phyloP scores from a whole-genome alignment of 2,888 invertebrate genomes.

The Pasiphila rectangulata region DNA sequence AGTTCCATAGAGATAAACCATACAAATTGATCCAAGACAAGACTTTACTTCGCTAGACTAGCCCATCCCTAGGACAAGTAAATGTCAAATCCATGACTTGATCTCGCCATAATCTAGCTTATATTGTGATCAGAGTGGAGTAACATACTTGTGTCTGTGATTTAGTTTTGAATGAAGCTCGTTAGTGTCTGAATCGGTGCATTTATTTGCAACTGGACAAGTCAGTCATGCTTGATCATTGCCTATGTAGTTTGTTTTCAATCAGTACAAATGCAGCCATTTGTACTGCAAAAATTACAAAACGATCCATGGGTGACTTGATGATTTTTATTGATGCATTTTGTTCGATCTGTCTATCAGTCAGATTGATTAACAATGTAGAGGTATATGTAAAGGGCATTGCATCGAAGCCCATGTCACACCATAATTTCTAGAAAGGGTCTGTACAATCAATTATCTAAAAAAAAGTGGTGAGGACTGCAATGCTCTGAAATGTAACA shows the following conservation, averaged over 20 bases:
- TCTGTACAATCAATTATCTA: no score
- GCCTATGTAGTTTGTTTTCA: constrained; percentile 22
- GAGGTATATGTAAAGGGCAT: no score
- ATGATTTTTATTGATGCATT: constrained; percentile 4
- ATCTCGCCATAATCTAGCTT: constrained; percentile 46
- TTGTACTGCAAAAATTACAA: constrained; percentile 9
- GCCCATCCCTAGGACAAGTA: constrained; percentile 23
- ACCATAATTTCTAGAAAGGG: neutral
- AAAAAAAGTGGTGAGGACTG: no score
- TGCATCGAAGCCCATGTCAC: constrained; percentile 1
- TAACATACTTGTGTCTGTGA: constrained; percentile 14
- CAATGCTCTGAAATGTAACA: no score
- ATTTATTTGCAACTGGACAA: constrained; percentile 47
- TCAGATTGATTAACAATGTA: constrained; percentile 14
- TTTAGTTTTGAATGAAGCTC: constrained; percentile 58
- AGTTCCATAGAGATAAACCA: no score
- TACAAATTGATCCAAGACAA: no score
- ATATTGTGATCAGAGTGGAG: constrained; percentile 42
- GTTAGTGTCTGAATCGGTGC: constrained; percentile 59
- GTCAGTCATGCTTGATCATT: constrained; percentile 53
- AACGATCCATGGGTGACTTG: neutral
- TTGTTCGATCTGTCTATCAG: constrained; percentile 12
- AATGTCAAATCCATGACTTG: constrained; percentile 38
- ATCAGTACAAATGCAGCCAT: neutral
- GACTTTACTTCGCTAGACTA: constrained; percentile 15